Evolutionary conservation across 2,888 invertebrate genomes (phyloP).

Genomic region (Thumatha senex): DNA sequence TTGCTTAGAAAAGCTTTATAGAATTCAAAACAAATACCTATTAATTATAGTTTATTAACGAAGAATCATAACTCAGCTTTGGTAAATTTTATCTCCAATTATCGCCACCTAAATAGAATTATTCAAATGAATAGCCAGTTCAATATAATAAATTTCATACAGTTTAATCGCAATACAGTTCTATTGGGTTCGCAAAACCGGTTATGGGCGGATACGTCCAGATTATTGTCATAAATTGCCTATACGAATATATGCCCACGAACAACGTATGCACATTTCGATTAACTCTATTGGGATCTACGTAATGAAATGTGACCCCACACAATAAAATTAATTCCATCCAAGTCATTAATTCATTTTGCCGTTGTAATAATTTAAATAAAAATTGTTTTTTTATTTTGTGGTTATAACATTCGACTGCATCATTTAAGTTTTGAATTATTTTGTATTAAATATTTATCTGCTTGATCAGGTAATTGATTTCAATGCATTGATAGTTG

Average conservation of each 20-base stretch:
- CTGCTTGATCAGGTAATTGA: too few relatives aligned
- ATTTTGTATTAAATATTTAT: background rate
- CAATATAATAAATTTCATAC: constrained; percentile 57
- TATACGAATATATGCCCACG: constrained; percentile 40
- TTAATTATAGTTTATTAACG: too few relatives aligned
- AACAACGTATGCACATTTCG: constrained; percentile 56
- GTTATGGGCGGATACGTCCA: constrained; percentile 58
- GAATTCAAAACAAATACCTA: too few relatives aligned
- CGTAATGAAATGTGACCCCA: constrained; percentile 55
- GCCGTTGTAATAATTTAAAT: constrained; percentile 41
- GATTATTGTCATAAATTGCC: constrained; percentile 75
- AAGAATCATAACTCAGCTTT: too few relatives aligned
- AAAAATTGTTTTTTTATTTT: constrained; percentile 15
- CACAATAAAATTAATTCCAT: constrained; percentile 56
- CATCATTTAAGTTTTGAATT: background rate
- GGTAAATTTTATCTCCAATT: constrained; percentile 3
- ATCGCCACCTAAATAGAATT: constrained; percentile 35
- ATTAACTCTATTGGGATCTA: constrained; percentile 55
- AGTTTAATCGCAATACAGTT: constrained; percentile 59
- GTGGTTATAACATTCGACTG: background rate
- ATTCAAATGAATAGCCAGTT: constrained; percentile 52
- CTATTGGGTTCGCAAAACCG: constrained; percentile 58
- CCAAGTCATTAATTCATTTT: constrained; percentile 43
- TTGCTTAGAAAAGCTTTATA: too few relatives aligned
- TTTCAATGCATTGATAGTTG: too few relatives aligned